Evolutionary conservation across 1,140 invertebrate genomes (phyloP).

Genomic region (Adelges cooleyi): DNA sequence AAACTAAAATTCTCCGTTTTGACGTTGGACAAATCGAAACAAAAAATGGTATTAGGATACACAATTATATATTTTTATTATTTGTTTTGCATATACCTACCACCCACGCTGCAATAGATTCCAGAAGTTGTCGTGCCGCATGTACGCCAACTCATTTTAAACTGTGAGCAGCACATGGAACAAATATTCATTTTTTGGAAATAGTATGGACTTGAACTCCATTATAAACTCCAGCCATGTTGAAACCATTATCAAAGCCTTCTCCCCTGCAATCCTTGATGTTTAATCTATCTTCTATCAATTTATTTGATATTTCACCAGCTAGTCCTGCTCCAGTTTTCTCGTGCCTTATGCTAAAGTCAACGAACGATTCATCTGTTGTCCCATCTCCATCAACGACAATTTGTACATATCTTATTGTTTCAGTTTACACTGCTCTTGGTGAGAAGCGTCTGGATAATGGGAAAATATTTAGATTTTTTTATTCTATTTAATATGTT

Average conservation of each 20-base stretch:
- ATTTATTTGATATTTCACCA: background rate
- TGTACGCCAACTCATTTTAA: conserved; percentile 31
- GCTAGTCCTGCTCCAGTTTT: background rate
- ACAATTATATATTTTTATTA: no score
- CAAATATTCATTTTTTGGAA: conserved; percentile 26
- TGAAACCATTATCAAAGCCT: conserved; percentile 35
- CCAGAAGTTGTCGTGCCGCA: background rate
- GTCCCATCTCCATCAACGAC: background rate
- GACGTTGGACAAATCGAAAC: no score
- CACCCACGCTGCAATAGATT: no score
- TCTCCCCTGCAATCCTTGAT: conserved; percentile 31
- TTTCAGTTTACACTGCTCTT: background rate
- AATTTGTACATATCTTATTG: background rate
- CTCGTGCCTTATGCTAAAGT: background rate
- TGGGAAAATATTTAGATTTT: background rate
- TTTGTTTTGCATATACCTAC: no score
- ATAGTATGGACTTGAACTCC: conserved; percentile 34
- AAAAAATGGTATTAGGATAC: no score
- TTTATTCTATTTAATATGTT: conserved; percentile 8
- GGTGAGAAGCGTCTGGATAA: background rate
- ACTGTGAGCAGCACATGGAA: conserved; percentile 30
- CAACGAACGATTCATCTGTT: background rate
- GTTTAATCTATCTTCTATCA: background rate
- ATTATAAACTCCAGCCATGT: conserved; percentile 35
- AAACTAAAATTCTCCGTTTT: background rate